Evolutionary conservation across 1,140 invertebrate species (phyloP), one percentile per base, ranked within the genome.

Genomic region (Andricus grossulariae): DNA sequence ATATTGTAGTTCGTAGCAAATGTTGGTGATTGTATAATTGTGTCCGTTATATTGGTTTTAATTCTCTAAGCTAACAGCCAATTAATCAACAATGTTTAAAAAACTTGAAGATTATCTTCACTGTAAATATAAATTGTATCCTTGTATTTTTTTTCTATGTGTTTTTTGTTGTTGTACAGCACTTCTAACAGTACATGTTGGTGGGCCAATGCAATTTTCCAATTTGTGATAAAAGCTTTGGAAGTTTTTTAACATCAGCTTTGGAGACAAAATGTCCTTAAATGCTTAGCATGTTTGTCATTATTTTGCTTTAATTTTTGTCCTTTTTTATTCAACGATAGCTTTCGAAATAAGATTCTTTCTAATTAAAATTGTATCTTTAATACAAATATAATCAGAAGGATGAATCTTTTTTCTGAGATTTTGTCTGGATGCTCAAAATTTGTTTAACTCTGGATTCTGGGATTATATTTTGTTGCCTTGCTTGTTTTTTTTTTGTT

Each of bases 141-240:
- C 50, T n/a, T 25, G 25, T 32, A 32, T 72, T 19, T 55, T 45
- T 73, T 51, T 13, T 73, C 18, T 66, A 51, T 71, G 7, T 25
- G 71, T 80, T 72, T 70, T 18, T 75, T 75, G 19, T 15, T 45
- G 52, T 82, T 77, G 76, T 82, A 73, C 71, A 82, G 52, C 84
- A 80, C 81, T 73, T 84, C 76, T 86, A 80, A 82, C 76, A 82
- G 80, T 86, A 85, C 75, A 86, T 85, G 77, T 88, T 86, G 85
- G 85, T 88, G 84, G 85, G 85, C 85, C 86, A 66, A 76, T 57
- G 11, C 13, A 77, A 79, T 74, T 54, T 77, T 73, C 77, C 52
- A 77, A 39, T 80, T 66, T 66, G 25, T 66, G 13, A 45, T n/a
- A 39, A 66, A 66, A 66, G 60, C 60, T 39, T 66, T 66, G 60